phyloP scores from a whole-genome alignment of 2,113 vertebrate genomes.

The Gymnogyps californianus region DNA sequence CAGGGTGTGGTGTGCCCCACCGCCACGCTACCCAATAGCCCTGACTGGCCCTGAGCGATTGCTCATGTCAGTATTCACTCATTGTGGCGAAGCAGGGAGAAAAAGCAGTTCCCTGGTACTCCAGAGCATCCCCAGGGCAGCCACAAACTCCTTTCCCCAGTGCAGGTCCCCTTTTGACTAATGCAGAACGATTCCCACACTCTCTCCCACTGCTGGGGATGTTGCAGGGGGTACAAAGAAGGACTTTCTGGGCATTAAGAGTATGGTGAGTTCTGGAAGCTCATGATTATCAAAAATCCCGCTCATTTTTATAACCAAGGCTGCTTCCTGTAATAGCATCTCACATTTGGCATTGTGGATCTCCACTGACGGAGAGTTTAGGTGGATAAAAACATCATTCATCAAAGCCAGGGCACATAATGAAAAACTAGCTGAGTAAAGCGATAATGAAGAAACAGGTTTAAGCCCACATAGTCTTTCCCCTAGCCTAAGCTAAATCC shows the following conservation, averaged over 20 bases:
- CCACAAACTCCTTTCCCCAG: not conserved
- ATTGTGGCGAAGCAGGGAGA: not conserved
- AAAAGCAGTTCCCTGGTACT: not conserved
- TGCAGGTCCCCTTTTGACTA: not conserved
- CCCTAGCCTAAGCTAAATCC: not conserved
- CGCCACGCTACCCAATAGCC: accelerated
- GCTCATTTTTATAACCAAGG: not conserved
- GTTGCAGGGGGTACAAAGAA: not conserved
- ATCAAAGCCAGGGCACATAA: not conserved
- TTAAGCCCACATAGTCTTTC: not conserved
- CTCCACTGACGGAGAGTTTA: not conserved
- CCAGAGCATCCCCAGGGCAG: not conserved
- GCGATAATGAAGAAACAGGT: not conserved
- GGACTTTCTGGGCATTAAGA: not conserved
- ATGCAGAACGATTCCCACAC: not conserved
- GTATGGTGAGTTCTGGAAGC: not conserved
- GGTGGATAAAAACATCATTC: not conserved
- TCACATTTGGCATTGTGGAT: not conserved
- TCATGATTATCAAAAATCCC: not conserved
- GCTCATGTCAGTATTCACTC: not conserved
- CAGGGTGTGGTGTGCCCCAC: not conserved
- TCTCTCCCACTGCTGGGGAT: not conserved
- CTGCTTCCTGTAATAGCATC: not conserved
- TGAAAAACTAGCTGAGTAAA: not conserved
- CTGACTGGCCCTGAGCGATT: not conserved